Evolutionary conservation across 1,140 invertebrate genomes (phyloP).

Genomic region (Dendrolimus punctatus): DNA sequence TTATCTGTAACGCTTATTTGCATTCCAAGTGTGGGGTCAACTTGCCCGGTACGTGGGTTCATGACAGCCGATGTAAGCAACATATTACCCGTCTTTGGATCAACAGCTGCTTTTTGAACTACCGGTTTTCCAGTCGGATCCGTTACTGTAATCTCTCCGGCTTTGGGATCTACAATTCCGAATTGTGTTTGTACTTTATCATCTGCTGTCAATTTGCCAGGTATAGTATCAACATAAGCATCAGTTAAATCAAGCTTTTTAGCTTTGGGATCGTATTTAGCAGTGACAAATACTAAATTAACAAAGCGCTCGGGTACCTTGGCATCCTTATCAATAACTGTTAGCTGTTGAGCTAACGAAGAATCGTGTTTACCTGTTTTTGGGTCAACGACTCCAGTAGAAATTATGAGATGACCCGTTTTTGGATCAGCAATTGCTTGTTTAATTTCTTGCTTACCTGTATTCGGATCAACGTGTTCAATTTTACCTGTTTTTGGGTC

Average conservation of each 20-base stretch:
- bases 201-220: conserved; percentile 66
- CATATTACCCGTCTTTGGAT: conserved; percentile 72
- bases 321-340: conserved; percentile 74
- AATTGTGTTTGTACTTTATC: conserved; percentile 69
- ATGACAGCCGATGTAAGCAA: conserved; percentile 72
- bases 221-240: conserved; percentile 72
- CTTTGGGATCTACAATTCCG: conserved; percentile 66
- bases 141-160: conserved; percentile 63
- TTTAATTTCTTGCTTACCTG: conserved; percentile 66
- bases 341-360: conserved; percentile 73
- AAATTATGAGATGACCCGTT: conserved; percentile 59
- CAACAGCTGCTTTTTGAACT: conserved; percentile 61
- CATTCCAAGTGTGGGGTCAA: conserved; percentile 63
- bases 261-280: conserved; percentile 57
- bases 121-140: conserved; percentile 50
- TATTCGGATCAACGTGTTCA: conserved; percentile 58
- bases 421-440: conserved; percentile 65
- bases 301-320: conserved; percentile 50
- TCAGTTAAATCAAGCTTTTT: conserved; percentile 72
- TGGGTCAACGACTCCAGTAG: conserved; percentile 62
- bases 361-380: conserved; percentile 69
- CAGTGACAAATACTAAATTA: conserved; percentile 73
- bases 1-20: conserved; percentile 63
- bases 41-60: conserved; percentile 74
- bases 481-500: conserved; percentile 69